Percentiles rank a stretch among this genome's conserved stretches.
These are phyloP conservation scores for Xenops minutus DNA, from an alignment of 2,797 vertebrate species.

Conservation along the genomic window DNA sequence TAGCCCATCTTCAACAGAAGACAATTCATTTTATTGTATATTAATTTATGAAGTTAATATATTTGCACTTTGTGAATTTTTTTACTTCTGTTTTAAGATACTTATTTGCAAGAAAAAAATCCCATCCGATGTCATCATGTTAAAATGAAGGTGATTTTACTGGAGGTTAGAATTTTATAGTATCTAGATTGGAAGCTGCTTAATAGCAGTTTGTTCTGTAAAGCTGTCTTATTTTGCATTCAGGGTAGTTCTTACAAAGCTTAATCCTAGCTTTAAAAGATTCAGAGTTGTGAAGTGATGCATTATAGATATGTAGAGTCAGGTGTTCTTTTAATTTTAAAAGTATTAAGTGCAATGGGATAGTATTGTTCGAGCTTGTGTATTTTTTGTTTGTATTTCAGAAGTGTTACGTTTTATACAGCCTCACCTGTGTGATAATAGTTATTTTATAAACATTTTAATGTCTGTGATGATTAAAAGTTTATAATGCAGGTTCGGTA, in stretches of 20 bases:
- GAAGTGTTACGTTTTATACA: not conserved
- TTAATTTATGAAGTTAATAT: slow-evolving; percentile 49
- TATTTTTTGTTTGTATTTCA: slow-evolving; percentile 17
- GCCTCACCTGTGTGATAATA: not conserved
- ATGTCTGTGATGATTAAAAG: slow-evolving; percentile 38
- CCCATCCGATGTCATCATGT: not conserved
- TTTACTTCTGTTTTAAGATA: slow-evolving; percentile 5
- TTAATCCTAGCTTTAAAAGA: slow-evolving; percentile 62
- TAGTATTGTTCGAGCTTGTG: slow-evolving; percentile 20
- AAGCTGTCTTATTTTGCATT: slow-evolving; percentile 37
- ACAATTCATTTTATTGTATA: slow-evolving; percentile 33
- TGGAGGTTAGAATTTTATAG: slow-evolving; percentile 2
- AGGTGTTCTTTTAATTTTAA: slow-evolving; percentile 51
- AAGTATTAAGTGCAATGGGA: slow-evolving; percentile 10
- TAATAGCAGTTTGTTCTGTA: slow-evolving; percentile 28
- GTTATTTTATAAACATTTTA: slow-evolving; percentile 34
- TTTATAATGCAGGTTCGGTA: slow-evolving; percentile 26
- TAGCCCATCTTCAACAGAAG: slow-evolving; percentile 11
- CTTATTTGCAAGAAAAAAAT: not conserved
- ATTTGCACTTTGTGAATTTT: slow-evolving; percentile 35
- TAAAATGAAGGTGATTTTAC: slow-evolving; percentile 13
- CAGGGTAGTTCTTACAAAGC: slow-evolving; percentile 18
- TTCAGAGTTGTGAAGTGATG: slow-evolving; percentile 29
- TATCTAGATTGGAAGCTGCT: not conserved
- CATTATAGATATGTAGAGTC: slow-evolving; percentile 30